Evolutionary conservation across 2,888 invertebrate genomes (phyloP).

Genomic region (Lysandra coridon): DNA sequence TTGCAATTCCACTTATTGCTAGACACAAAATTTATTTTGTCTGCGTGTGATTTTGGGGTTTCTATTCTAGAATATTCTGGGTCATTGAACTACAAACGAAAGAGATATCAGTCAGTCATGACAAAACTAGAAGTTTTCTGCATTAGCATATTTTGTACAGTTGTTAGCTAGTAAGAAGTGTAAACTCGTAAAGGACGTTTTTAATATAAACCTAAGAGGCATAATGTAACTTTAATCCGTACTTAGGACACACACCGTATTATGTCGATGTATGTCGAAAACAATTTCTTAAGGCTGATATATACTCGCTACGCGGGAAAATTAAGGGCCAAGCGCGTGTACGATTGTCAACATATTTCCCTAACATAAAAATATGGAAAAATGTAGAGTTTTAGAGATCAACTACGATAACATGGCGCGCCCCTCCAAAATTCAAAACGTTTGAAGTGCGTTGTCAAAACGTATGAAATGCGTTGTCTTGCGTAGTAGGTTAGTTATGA

Average conservation of each 20-base stretch:
- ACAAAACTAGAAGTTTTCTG: neutral
- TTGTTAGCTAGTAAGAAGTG: neutral
- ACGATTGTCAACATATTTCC: neutral
- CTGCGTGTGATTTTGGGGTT: neutral
- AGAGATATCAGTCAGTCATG: neutral
- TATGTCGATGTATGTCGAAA: conserved; percentile 1
- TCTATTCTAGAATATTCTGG: neutral
- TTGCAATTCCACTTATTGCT: too few species aligned
- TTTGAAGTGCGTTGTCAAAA: too few species aligned
- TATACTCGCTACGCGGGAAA: neutral
- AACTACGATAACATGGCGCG: too few species aligned
- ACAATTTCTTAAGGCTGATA: neutral
- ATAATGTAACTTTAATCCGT: neutral
- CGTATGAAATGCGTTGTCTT: too few species aligned
- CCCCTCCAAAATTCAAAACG: too few species aligned
- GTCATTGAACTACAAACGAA: neutral
- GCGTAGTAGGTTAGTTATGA: too few species aligned
- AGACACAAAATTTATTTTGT: neutral
- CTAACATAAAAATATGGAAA: too few species aligned
- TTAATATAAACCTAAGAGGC: neutral
- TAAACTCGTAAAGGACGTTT: neutral
- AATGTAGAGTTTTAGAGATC: too few species aligned
- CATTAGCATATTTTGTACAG: conserved; percentile 14
- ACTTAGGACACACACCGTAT: neutral
- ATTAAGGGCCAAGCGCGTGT: neutral